Conservation (phyloP, 2,888 invertebrate genomes). For the Hedya salicella region DNA sequence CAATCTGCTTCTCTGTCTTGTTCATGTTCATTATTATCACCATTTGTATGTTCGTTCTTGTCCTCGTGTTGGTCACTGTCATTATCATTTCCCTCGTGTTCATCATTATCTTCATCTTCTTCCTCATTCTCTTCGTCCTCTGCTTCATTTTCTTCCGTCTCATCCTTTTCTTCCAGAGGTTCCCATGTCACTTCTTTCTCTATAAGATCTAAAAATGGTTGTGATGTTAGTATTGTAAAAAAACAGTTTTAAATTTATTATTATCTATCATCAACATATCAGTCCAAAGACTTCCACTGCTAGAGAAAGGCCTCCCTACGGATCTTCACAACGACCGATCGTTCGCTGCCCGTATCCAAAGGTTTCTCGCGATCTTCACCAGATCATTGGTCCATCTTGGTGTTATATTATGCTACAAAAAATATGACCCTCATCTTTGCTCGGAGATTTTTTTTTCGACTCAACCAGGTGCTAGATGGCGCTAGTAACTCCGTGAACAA, state of each 20-base stretch:
- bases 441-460: too few relatives aligned
- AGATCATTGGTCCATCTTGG: too few relatives aligned
- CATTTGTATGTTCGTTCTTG: slow-evolving; percentile 1
- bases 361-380: too few relatives aligned
- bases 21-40: background rate
- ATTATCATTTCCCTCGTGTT: slow-evolving; percentile 57
- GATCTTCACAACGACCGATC: too few relatives aligned
- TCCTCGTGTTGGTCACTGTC: slow-evolving; percentile 28
- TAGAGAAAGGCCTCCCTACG: too few relatives aligned
- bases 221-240: background rate
- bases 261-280: too few relatives aligned
- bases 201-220: slow-evolving; percentile 69
- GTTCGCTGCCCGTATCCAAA: too few relatives aligned
- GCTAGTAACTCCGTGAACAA: too few relatives aligned
- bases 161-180: slow-evolving; percentile 82
- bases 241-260: background rate
- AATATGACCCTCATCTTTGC: too few relatives aligned
- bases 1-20: slow-evolving; percentile 33
- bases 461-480: too few relatives aligned
- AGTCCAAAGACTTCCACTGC: too few relatives aligned
- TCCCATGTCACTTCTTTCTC: slow-evolving; percentile 86
- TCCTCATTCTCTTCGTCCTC: slow-evolving; percentile 57
- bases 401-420: too few relatives aligned
- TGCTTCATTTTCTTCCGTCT: slow-evolving; percentile 64
- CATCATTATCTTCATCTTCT: slow-evolving; percentile 60